Base-by-base conservation (phyloP, 2,113 vertebrate species). In the Tragulus kanchil region DNA sequence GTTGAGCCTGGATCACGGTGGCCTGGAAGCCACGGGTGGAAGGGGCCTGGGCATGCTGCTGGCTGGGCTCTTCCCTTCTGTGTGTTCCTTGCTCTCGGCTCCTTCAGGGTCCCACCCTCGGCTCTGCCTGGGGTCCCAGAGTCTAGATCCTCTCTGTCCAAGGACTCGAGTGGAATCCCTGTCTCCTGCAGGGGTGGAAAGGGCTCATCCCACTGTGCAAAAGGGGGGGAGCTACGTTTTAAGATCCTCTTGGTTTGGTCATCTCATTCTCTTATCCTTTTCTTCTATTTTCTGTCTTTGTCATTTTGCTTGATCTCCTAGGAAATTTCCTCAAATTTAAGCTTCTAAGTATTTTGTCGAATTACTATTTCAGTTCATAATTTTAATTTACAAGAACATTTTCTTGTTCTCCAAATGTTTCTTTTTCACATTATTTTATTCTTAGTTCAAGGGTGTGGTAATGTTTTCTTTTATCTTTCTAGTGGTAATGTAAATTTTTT, bases 361-460 rank as follows among this genome's bases (percentile, higher is more conserved):
- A 90, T 95, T 92, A 64, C 83, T 89, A 93, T 75, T 81, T 96
- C 58, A 94, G 12, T 54, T 73, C 50, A 58, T 56, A 71, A 69
- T 90, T 88, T 93, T 95, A 96, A 90, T 94, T 93, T 96, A 89
- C 65, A 92, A n/a, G 58, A 84, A 9, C 16, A 16, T 21, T 79
- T 93, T 90, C 78, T 87, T 95, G 6, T 93, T 96, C 77, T 93
- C 56, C 8, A 54, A 65, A 4, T 73, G 56, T 42, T 78, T 28
- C 36, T 64, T 95, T 56, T 94, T 81, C 26, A 28, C 36, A n/a
- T 79, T 48, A n/a, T 96, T 85, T 94, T 81, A 85, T 90, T 94
- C 81, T 83, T 61, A 25, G 78, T 83, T 96, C 67, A 92, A 56
- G 64, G 23, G n/a, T 52, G 16, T 54, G 88, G 59, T 81, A 81